phyloP scores from a whole-genome alignment of 2,888 invertebrate genomes.

The Morpho helenor region DNA sequence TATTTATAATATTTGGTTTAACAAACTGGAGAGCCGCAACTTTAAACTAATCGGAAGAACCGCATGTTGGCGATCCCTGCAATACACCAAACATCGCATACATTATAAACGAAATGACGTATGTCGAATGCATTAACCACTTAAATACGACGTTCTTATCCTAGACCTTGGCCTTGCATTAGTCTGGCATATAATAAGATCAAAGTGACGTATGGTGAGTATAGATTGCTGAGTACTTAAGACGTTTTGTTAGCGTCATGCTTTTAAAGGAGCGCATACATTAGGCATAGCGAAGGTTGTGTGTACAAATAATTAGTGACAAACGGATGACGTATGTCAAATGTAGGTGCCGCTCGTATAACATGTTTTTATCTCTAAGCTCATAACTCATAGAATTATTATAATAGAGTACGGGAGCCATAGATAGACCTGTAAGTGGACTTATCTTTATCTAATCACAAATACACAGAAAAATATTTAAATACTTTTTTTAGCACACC shows the following conservation, averaged over 20 bases:
- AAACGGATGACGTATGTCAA: slow-evolving; percentile 10
- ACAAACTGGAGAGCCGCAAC: too few species aligned
- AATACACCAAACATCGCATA: slow-evolving; percentile 38
- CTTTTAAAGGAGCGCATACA: slow-evolving; percentile 54
- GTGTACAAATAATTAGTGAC: slow-evolving; percentile 50
- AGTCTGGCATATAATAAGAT: slow-evolving; percentile 5
- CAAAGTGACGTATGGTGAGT: too few species aligned
- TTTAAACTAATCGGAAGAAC: slow-evolving; percentile 52
- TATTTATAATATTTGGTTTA: too few species aligned
- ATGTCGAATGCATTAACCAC: slow-evolving; percentile 15
- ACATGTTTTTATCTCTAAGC: too few species aligned
- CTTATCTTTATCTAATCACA: too few species aligned
- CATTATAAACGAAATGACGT: neutral
- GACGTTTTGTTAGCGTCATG: slow-evolving; percentile 35
- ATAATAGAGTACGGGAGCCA: too few species aligned
- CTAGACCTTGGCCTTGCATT: slow-evolving; percentile 22
- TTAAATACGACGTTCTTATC: slow-evolving; percentile 33
- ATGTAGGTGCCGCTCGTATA: slow-evolving; percentile 1
- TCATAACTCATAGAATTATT: too few species aligned
- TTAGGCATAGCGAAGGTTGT: slow-evolving; percentile 61
- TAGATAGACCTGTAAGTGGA: too few species aligned
- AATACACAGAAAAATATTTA: too few species aligned
- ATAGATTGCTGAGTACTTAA: slow-evolving; percentile 24
- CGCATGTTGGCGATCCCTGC: slow-evolving; percentile 61
- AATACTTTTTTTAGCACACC: too few species aligned